These are phyloP conservation scores for Sylvilagus bachmani DNA, from an alignment of 2,113 vertebrate genomes.

Conservation along the genomic window DNA sequence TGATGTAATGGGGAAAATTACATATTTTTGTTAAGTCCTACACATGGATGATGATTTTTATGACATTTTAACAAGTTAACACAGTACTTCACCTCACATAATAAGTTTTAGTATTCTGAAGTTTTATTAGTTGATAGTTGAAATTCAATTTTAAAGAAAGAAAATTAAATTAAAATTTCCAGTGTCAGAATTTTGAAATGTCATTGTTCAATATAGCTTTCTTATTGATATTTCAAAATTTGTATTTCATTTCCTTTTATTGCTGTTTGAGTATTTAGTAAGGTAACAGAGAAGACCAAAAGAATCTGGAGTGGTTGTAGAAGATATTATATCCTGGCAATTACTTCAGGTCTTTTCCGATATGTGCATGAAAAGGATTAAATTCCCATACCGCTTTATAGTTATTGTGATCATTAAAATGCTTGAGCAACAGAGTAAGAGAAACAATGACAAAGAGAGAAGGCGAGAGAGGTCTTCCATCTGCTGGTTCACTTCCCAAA, in stretches of 20 bases:
- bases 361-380: background rate
- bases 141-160: background rate
- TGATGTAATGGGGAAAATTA: background rate
- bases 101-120: background rate
- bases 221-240: background rate
- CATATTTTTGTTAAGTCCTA: too few relatives aligned
- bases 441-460: too few relatives aligned
- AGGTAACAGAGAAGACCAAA: background rate
- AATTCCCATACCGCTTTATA: background rate
- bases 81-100: background rate
- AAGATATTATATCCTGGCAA: background rate
- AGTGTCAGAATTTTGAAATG: background rate
- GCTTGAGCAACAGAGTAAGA: too few relatives aligned
- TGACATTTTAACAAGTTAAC: background rate
- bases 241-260: background rate
- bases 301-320: background rate
- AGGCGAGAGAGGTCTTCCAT: too few relatives aligned
- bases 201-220: background rate
- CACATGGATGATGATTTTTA: background rate
- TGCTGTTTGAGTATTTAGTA: background rate
- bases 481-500: too few relatives aligned
- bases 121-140: background rate
- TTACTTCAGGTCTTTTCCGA: background rate
- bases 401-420: background rate
- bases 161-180: background rate